Evolutionary conservation across 30 jellyfish, hydroid and myxozoan genomes (phyloP).

Genomic region (Catostylus mosaicus): DNA sequence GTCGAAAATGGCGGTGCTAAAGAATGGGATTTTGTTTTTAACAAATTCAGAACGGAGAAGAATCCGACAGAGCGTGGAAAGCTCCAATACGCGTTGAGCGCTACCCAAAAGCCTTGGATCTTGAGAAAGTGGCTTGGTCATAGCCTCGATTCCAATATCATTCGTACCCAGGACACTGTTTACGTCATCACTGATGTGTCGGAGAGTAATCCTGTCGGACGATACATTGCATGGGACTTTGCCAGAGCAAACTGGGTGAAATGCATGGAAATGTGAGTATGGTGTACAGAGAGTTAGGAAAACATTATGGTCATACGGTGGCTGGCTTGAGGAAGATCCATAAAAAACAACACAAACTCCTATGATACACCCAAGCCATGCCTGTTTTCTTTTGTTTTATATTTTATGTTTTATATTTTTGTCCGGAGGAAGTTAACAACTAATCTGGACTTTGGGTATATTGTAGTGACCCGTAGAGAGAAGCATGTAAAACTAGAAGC

Average conservation of each 20-base stretch:
- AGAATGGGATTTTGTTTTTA: constrained; percentile 90
- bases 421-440: background rate
- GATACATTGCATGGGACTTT: constrained; percentile 87
- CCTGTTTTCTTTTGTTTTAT: too few species aligned
- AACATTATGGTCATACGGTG: too few species aligned
- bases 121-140: constrained; percentile 77
- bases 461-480: too few species aligned
- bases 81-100: constrained; percentile 76
- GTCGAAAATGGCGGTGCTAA: constrained; percentile 86
- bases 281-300: too few species aligned
- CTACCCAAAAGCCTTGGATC: constrained; percentile 83
- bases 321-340: too few species aligned
- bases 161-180: constrained; percentile 92
- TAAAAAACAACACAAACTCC: too few species aligned
- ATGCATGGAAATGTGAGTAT: constrained; percentile 81
- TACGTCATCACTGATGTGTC: constrained; percentile 88
- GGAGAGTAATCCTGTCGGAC: constrained; percentile 70
- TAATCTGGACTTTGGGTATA: too few species aligned
- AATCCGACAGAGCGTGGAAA: constrained; percentile 75
- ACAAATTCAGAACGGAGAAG: constrained; percentile 34
- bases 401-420: too few species aligned
- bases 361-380: too few species aligned
- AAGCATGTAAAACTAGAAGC: too few species aligned
- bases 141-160: constrained; percentile 73
- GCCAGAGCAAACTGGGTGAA: constrained; percentile 90